Conservation (phyloP, 2,888 invertebrate genomes). For the Teinopalpus imperialis region DNA sequence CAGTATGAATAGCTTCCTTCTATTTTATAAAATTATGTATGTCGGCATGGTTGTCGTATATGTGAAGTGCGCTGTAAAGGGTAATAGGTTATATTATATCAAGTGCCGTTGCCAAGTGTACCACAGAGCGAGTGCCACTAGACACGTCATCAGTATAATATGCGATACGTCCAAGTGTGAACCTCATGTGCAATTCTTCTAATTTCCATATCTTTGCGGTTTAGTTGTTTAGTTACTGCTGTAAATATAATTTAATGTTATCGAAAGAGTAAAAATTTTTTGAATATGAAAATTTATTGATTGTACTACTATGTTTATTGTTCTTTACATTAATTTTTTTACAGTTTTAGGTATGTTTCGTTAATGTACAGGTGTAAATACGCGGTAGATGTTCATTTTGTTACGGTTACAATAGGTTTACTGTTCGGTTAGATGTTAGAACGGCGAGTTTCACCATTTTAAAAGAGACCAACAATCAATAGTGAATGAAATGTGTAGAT, state of each 20-base stretch:
- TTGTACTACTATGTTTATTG: constrained; percentile 68
- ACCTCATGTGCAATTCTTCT: constrained; percentile 78
- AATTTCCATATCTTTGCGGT: constrained; percentile 76
- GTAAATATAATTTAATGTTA: constrained; percentile 77
- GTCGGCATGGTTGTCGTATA: no score
- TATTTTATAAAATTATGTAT: no score
- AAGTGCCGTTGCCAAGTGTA: constrained; percentile 14
- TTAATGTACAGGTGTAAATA: constrained; percentile 80
- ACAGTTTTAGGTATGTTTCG: constrained; percentile 70
- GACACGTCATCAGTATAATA: constrained; percentile 50
- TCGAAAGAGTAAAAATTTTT: constrained; percentile 48
- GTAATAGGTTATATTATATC: no score
- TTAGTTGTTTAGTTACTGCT: constrained; percentile 73
- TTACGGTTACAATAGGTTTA: constrained; percentile 46
- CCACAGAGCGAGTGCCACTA: constrained; percentile 43
- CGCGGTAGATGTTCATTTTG: constrained; percentile 56
- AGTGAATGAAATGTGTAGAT: constrained; percentile 25
- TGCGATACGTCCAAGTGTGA: constrained; percentile 74
- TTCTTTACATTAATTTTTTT: constrained; percentile 68
- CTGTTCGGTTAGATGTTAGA: constrained; percentile 16
- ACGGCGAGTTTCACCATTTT: constrained; percentile 3
- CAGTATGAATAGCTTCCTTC: no score
- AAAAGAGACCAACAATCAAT: constrained; percentile 14
- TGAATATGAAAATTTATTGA: constrained; percentile 66
- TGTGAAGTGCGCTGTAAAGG: no score